Conservation (phyloP, 23 tunicate species). For the Corella eumyota region DNA sequence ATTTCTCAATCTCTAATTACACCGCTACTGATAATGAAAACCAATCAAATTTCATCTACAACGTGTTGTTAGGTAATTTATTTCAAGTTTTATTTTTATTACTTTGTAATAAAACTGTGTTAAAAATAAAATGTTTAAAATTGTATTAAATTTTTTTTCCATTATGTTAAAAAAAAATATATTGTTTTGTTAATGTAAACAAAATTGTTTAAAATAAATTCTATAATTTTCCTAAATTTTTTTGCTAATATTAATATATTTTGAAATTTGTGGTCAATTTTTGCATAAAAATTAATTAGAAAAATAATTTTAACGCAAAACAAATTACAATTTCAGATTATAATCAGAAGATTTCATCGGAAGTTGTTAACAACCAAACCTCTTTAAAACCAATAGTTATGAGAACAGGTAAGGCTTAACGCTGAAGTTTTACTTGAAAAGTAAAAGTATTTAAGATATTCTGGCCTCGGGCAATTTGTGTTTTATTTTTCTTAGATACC, state of each 20-base stretch:
- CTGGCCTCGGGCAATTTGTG: no score
- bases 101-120: no score
- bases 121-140: no score
- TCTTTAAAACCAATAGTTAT: not conserved
- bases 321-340: not conserved
- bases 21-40: conserved; percentile 2
- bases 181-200: not conserved
- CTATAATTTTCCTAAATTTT: no score
- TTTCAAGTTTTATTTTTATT: not conserved
- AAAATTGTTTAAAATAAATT: no score
- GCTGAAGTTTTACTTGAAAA: no score
- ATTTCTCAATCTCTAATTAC: not conserved
- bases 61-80: conserved; percentile 3
- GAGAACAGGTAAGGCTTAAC: no score
- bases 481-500: conserved; percentile 18
- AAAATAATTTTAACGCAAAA: not conserved
- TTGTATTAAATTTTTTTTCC: not conserved
- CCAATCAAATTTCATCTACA: not conserved
- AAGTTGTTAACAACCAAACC: not conserved
- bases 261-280: not conserved
- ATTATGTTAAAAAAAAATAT: not conserved
- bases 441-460: no score
- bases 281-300: not conserved
- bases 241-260: no score
- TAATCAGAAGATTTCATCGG: not conserved